phyloP scores from a whole-genome alignment of 2,888 invertebrate genomes.

The Erebia palarica region DNA sequence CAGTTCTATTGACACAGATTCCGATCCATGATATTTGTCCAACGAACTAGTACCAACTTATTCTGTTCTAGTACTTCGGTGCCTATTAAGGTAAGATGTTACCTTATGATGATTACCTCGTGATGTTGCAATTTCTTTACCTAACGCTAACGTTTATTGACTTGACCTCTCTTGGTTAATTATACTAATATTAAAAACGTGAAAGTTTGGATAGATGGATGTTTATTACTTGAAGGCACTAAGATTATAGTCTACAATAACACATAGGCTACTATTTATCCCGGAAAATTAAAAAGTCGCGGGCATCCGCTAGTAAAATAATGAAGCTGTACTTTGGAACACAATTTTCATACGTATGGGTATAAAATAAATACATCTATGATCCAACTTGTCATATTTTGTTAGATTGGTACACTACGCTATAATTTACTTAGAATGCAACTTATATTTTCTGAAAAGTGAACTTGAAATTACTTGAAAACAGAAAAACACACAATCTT shows the following conservation, averaged over 20 bases:
- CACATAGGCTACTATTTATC: no score
- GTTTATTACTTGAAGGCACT: no score
- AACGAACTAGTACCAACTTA: background rate
- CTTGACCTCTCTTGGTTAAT: background rate
- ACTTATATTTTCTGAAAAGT: background rate
- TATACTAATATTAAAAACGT: no score
- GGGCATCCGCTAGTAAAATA: no score
- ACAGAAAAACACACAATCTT: background rate
- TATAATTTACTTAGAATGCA: background rate
- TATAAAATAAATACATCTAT: background rate
- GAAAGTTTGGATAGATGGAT: background rate
- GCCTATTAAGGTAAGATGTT: slow-evolving; percentile 11
- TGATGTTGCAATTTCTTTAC: slow-evolving; percentile 1
- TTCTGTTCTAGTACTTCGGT: background rate
- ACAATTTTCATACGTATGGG: no score
- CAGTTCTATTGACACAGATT: slow-evolving; percentile 28
- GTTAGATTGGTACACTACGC: background rate
- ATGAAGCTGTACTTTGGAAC: no score
- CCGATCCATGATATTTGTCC: slow-evolving; percentile 19
- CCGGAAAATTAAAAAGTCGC: no score
- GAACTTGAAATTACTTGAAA: background rate
- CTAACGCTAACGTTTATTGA: background rate
- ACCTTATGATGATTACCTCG: no score
- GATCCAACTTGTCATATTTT: slow-evolving; percentile 2
- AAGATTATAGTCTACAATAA: no score